Conservation (phyloP, 2,113 vertebrate species). For the Phrynosoma blainvillii region DNA sequence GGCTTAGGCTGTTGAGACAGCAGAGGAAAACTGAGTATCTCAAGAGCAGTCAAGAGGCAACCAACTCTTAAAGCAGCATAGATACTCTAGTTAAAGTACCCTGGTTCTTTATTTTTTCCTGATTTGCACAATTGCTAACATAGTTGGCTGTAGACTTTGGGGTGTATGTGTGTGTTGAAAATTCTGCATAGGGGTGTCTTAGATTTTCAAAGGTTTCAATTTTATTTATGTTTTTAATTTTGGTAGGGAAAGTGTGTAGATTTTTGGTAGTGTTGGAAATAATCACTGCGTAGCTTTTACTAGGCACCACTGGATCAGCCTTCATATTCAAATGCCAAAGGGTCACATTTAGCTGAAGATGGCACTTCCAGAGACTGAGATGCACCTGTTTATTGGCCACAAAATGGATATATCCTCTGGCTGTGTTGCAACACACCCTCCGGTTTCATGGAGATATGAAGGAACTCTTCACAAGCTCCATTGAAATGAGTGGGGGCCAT, state of each 20-base stretch:
- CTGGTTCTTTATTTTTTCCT: too few relatives aligned
- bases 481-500: background rate
- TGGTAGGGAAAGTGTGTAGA: background rate
- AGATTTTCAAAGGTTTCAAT: too few relatives aligned
- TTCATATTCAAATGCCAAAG: slow-evolving; percentile 31
- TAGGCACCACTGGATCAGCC: background rate
- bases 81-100: too few relatives aligned
- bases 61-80: too few relatives aligned
- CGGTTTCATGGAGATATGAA: background rate
- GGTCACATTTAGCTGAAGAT: slow-evolving; percentile 37
- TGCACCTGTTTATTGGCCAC: background rate
- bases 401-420: too few relatives aligned
- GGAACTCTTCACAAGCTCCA: background rate
- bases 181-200: too few relatives aligned
- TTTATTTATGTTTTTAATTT: background rate
- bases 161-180: too few relatives aligned
- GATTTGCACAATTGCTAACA: too few relatives aligned
- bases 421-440: background rate
- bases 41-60: background rate
- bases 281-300: background rate
- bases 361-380: slow-evolving; percentile 6
- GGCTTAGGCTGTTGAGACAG: background rate
- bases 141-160: too few relatives aligned
- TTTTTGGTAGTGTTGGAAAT: background rate
- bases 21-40: too few relatives aligned